These are phyloP conservation scores for Gobius niger DNA, from an alignment of 2,113 vertebrate genomes.

Conservation along the genomic window DNA sequence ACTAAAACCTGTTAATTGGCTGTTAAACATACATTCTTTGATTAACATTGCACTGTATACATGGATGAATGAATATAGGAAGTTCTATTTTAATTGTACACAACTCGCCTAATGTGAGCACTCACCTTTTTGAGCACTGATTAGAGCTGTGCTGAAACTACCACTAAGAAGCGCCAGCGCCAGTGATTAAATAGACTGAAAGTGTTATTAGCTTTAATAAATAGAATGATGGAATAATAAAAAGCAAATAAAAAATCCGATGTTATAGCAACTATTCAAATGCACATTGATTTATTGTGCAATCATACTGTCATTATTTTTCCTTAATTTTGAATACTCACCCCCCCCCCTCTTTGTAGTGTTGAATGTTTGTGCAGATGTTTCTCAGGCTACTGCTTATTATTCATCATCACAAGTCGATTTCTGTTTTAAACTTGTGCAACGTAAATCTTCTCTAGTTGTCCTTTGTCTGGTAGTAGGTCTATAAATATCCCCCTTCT, in stretches of 20 bases:
- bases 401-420: background rate
- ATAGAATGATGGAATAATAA: background rate
- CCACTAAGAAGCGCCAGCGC: conserved; percentile 13
- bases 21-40: too few species aligned
- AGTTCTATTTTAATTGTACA: too few species aligned
- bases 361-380: too few species aligned
- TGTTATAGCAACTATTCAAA: background rate
- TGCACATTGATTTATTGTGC: background rate
- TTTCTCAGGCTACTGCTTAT: background rate
- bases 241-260: background rate
- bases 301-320: too few species aligned
- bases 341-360: too few species aligned
- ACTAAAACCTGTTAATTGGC: too few species aligned
- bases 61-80: too few species aligned
- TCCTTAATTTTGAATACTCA: too few species aligned
- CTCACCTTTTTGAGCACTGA: background rate
- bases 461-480: background rate
- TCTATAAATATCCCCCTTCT: background rate
- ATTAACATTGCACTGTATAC: too few species aligned
- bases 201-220: background rate
- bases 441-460: background rate
- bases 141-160: background rate
- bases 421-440: background rate
- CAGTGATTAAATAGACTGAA: background rate
- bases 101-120: background rate